Evolutionary conservation across 2,113 vertebrate genomes (phyloP), one percentile per base, ranked within the genome.

Genomic region (Heterochromis multidens): DNA sequence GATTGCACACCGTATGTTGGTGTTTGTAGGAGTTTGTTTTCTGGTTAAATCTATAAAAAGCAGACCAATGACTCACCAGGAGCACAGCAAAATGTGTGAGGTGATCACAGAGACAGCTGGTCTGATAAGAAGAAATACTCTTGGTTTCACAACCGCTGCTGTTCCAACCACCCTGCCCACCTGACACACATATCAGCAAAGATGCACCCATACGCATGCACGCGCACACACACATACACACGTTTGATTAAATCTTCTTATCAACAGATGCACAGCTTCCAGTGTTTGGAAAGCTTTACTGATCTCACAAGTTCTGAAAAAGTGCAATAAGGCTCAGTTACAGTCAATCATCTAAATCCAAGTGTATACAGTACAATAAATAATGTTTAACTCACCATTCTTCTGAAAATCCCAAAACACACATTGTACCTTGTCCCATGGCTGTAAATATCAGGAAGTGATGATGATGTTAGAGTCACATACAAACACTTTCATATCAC

Each of bases 71-170:
- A 95, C 97, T 97, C 94, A 99, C 98, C 96, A 98, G 86, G 57
- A 98, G 93, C 81, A 98, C 95, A 86, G 96, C 97, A 87, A 99
- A 99, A 94, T 99, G 97, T 82, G 98, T 98, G 87, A 99, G 97
- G 86, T 98, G 97, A 92, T 96, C 94, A 95, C 97, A 99, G 86
- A 95, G 95, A 93, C 97, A 99, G 92, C 95, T 95, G 87, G 97
- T 98, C 88, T 96, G 95, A 95, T 96, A 83, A 78, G 83, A 14
- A 61, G 96, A 96, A 79, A 94, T 96, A 83, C 79, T 92, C 40
- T 81, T 80, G 17, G 93, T 93, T 91, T 95, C 88, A 95, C 97
- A 99, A 63, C 97, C 98, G 0, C 62, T 92, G 65, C 90, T 84
- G 90, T 96, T 97, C 97, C 97, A 98, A 87, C 97, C 97, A 54